Conservation (phyloP, 2,888 invertebrate species). For the Argyresthia goedartella region DNA sequence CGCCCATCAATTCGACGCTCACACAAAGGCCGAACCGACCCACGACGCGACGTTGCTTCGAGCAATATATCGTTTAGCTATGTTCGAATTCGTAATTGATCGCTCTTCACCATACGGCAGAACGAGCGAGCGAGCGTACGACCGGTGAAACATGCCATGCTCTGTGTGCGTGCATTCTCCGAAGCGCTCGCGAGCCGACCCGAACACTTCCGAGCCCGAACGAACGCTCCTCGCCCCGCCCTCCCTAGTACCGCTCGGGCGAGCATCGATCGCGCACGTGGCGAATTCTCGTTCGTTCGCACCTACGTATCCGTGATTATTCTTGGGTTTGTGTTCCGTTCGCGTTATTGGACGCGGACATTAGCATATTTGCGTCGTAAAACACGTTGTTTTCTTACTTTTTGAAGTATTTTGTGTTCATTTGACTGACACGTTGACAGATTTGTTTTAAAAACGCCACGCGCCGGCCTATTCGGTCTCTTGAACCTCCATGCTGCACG, state of each 20-base stretch:
- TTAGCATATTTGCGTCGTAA: neutral
- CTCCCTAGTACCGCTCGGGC: constrained; percentile 3
- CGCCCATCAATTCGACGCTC: no score
- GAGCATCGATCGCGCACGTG: neutral
- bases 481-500: no score
- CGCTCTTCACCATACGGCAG: no score
- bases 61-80: no score
- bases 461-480: neutral
- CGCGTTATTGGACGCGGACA: no score
- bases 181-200: constrained; percentile 1
- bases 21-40: no score
- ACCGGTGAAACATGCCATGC: neutral
- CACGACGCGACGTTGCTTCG: no score
- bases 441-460: neutral
- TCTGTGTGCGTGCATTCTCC: no score
- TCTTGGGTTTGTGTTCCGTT: no score
- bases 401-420: neutral
- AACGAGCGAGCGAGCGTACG: neutral
- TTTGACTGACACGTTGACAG: neutral
- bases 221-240: constrained; percentile 1
- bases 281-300: constrained; percentile 1
- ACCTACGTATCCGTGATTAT: no score
- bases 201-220: constrained; percentile 4
- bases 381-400: neutral
- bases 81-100: no score